These are phyloP conservation scores for Meda fulgida DNA, from an alignment of 2,797 vertebrate species.

Conservation along the genomic window DNA sequence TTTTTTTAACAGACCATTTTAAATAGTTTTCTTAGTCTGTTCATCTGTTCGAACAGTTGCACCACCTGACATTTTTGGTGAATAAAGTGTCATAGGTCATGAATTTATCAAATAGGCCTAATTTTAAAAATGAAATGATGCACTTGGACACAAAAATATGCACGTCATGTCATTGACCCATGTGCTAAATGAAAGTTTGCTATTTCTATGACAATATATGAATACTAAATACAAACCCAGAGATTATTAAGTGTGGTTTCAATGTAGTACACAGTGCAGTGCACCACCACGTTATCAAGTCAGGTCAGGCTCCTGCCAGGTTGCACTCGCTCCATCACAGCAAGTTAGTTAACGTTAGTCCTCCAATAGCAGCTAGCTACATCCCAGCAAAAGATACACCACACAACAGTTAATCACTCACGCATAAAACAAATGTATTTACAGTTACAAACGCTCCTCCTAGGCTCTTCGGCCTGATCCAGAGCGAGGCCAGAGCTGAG, in stretches of 20 bases:
- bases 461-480: conserved; percentile 12
- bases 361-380: not conserved
- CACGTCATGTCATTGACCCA: too few species aligned
- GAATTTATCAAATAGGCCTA: too few species aligned
- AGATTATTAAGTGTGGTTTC: not conserved
- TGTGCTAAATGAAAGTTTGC: not conserved
- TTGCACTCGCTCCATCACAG: conserved; percentile 1
- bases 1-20: too few species aligned
- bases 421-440: not conserved
- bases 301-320: not conserved
- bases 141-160: too few species aligned
- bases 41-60: too few species aligned
- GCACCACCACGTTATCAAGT: not conserved
- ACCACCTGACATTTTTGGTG: too few species aligned
- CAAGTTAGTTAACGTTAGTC: not conserved
- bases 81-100: too few species aligned
- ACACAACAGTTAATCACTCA: not conserved
- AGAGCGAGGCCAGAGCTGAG: conserved; percentile 32
- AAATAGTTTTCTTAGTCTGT: too few species aligned
- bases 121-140: too few species aligned
- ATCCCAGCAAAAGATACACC: not conserved
- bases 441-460: not conserved
- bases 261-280: not conserved
- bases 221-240: not conserved
- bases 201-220: not conserved